Evolutionary conservation across 2,113 vertebrate genomes (phyloP), one percentile per base, ranked within the genome.

Genomic region (Hemiprocne comata): DNA sequence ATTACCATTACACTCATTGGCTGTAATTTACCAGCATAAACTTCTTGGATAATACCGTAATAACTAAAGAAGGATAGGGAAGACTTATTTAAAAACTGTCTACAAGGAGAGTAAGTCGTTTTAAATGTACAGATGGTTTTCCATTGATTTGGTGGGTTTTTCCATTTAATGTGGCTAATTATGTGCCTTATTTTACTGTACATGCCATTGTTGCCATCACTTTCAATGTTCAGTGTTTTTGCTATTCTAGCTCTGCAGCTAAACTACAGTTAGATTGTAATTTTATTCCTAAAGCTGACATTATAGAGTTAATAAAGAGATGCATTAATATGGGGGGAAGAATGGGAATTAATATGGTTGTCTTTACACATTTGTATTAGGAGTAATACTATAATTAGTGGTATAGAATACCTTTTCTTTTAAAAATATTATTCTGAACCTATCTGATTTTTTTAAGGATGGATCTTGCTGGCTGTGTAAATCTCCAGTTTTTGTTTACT

Each of bases 311-410:
- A 73, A 72, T 75, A 40, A 67, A 83, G 80, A 95, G 34, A 82
- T 93, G 11, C 40, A 93, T 94, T 96, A 92, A 90, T 64, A 84
- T 94, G 58, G 7, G 72, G 38, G 14, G 36, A 78, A 91, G 53
- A 95, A 87, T 69, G 36, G 87, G 34, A 78, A 46, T 88, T 50
- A 28, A 33, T 57, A 75, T 85, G 70, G 42, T 93, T 66, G 24
- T 94, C 69, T 97, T 89, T 86, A 71, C 66, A 83, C 23, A 89
- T 93, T 90, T 95, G 53, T 90, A 94, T 96, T 97, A 93, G 77
- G 36, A 87, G 42, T 62, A 97, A 92, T 92, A 75, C 23, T 70
- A 67, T 87, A 38, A 85, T 46, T 86, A 60, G 77, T 64, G 86
- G 40, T 82, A 69, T 78, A 55, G 75, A 91, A 70, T 72, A 71